These are phyloP conservation scores for Mesorhabditis belari DNA, from an alignment of 2,888 invertebrate species.

Conservation along the genomic window DNA sequence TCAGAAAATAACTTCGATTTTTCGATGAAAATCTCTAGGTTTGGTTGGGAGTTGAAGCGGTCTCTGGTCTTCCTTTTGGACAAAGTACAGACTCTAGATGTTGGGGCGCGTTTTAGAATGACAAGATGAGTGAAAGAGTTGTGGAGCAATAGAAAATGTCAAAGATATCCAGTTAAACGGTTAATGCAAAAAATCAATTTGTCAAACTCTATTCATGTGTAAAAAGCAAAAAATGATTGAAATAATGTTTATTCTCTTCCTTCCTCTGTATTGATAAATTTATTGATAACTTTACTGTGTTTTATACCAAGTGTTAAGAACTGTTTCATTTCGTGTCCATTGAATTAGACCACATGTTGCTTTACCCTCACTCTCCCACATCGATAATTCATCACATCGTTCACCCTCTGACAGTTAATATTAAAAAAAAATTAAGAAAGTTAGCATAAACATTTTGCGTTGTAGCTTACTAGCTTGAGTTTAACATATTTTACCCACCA, in stretches of 20 bases:
- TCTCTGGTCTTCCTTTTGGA: neutral
- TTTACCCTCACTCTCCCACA: slow-evolving; percentile 27
- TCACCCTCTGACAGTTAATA: slow-evolving; percentile 32
- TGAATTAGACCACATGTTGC: slow-evolving; percentile 31
- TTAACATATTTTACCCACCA: slow-evolving; percentile 5
- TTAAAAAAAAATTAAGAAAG: slow-evolving; percentile 5
- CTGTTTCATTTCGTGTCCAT: slow-evolving; percentile 22
- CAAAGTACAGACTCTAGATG: neutral
- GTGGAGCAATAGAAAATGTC: no score
- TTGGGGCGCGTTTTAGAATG: neutral
- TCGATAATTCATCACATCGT: slow-evolving; percentile 23
- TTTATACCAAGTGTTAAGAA: slow-evolving; percentile 31
- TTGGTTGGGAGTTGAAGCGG: neutral
- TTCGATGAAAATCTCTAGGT: no score
- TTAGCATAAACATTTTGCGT: neutral
- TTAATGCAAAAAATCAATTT: no score
- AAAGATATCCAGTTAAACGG: no score
- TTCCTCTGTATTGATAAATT: no score
- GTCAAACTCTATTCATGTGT: no score
- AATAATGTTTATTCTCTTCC: no score
- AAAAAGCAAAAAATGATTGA: no score
- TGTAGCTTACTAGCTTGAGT: neutral
- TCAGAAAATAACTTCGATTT: no score
- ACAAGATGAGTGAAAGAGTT: no score
- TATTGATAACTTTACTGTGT: slow-evolving; percentile 4